These are phyloP conservation scores for Phymanthus crucifer DNA, from an alignment of 92 coral and sea anemone genomes.

Conservation along the genomic window DNA sequence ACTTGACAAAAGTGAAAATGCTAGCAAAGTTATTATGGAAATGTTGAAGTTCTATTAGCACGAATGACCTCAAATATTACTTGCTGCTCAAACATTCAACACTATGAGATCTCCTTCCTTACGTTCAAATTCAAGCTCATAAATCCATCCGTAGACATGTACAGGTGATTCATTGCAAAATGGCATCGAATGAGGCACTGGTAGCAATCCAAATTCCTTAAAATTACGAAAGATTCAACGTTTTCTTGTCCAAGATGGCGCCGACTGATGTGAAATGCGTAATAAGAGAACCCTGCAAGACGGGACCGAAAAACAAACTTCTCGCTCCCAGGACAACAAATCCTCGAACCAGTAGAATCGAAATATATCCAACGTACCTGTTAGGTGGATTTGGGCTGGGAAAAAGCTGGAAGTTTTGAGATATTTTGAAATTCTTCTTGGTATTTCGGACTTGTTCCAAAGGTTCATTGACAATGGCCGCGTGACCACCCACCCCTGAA, in stretches of 20 bases:
- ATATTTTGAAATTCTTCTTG: conserved; percentile 40
- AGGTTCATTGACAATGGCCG: conserved; percentile 63
- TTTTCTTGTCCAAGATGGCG: conserved; percentile 65
- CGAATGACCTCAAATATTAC: conserved; percentile 30
- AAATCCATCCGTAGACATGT: neutral
- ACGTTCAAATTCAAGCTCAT: neutral
- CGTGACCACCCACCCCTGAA: conserved; percentile 72
- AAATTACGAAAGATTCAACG: conserved; percentile 27
- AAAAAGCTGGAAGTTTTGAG: conserved; percentile 29
- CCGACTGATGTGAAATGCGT: conserved; percentile 53
- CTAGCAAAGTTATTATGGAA: neutral
- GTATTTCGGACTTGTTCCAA: conserved; percentile 19
- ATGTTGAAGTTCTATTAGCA: conserved; percentile 25
- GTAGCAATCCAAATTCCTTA: conserved; percentile 21
- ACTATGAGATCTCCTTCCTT: neutral
- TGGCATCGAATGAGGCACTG: conserved; percentile 22
- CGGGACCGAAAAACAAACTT: conserved; percentile 10
- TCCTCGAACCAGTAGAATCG: neutral
- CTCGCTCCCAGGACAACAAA: neutral
- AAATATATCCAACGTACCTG: conserved; percentile 37
- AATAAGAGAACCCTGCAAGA: conserved; percentile 44
- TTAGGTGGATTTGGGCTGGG: conserved; percentile 9
- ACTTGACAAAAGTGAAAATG: conserved; percentile 3
- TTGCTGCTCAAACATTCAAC: conserved; percentile 16
- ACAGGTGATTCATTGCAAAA: neutral